Evolutionary conservation across 2,113 vertebrate genomes (phyloP), one percentile per base, ranked within the genome.

Genomic region (Hippocampus barbouri): DNA sequence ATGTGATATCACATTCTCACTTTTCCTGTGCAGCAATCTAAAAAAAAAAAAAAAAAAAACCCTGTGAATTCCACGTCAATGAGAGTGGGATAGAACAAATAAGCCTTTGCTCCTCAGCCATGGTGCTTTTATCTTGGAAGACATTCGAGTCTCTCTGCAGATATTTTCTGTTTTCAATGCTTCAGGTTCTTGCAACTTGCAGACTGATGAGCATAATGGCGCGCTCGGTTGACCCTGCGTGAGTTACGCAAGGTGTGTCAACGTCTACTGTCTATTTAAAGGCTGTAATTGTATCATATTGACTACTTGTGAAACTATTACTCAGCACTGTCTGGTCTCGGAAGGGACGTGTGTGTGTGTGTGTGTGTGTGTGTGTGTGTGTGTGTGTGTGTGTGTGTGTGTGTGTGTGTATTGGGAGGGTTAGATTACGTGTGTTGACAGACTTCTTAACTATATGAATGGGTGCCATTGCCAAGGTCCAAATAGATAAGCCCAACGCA

Each of bases 401-500:
- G 75, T 16, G 54, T 65, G 54, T 40, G 66, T 41, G 73, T 21
- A 10, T 54, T n/a, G 51, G 51, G 8, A 23, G n/a, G 21, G 65
- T 68, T 67, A 53, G 59, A 71, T 72, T 68, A 67, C 56, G 83
- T 76, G 83, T 76, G 87, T 81, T 87, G 86, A 88, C 79, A 85
- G 72, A 71, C 70, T 66, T 73, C 68, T 64, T 71, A 74, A 86
- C 85, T 88, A 87, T 88, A 82, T 85, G 79, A 85, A 80, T 77
- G 76, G 81, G 70, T 67, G 53, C 81, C 87, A 83, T 68, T 74
- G 83, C 62, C 71, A 10, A 85, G 84, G 78, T 85, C 79, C 84
- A 85, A 79, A 82, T 41, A 86, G 88, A 90, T 89, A 89, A 88
- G 75, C 68, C 43, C 62, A 56, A 27, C 5, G 64, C 63, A 69